Conservation (phyloP, 2,888 invertebrate species). For the Volucella inanis region DNA sequence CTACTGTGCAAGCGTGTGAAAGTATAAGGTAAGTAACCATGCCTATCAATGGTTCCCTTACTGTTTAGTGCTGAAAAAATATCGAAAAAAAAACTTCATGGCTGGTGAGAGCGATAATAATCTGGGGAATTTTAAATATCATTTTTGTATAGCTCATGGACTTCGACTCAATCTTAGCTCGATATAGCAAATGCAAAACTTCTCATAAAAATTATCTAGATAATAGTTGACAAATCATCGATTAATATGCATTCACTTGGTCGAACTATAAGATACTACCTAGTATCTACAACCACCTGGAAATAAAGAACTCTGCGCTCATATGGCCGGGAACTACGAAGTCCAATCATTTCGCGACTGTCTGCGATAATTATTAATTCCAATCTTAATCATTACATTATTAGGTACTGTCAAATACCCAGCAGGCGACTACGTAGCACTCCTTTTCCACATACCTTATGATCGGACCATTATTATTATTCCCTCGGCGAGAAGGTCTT, state of each 20-base stretch:
- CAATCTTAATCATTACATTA: slow-evolving; percentile 77
- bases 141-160: no score
- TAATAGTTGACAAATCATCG: slow-evolving; percentile 61
- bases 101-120: no score
- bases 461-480: slow-evolving; percentile 64
- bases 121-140: no score
- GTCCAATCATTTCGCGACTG: slow-evolving; percentile 71
- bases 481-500: slow-evolving; percentile 34
- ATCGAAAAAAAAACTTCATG: no score
- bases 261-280: slow-evolving; percentile 10
- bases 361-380: slow-evolving; percentile 77
- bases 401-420: slow-evolving; percentile 78
- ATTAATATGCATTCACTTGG: slow-evolving; percentile 26
- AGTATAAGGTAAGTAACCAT: no score
- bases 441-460: slow-evolving; percentile 76
- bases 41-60: no score
- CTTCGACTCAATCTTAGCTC: no score
- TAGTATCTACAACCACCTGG: not conserved
- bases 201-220: no score
- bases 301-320: not conserved
- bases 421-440: slow-evolving; percentile 75
- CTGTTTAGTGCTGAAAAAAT: no score
- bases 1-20: no score
- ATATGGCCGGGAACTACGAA: slow-evolving; percentile 6
- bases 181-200: no score